Evolutionary conservation across 2,113 vertebrate genomes (phyloP), one percentile per base, ranked within the genome.

Genomic region (Mormyrus iriodes): DNA sequence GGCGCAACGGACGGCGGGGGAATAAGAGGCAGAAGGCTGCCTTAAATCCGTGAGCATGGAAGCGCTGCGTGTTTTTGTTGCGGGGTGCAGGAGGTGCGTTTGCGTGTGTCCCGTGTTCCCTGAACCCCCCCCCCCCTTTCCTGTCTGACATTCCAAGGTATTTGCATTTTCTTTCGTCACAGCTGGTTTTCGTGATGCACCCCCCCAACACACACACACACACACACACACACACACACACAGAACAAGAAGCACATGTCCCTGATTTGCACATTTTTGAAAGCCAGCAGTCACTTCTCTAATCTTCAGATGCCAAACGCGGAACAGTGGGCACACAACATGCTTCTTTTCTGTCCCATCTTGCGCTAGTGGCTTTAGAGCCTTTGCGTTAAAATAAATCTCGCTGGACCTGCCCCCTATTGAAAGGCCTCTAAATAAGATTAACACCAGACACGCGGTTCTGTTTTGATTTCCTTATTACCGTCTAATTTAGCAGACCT

Each of bases 161-260:
- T 88, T 92, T 93, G 92, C 91, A 92, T 93, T 61, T 89, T 35
- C 1, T 53, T 35, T 52, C 44, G 90, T 91, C 92, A 94, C 91
- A 73, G 44, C 39, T 44, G 55, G 42, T n/a, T 48, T 69, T 69
- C n/a, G n/a, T 31, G 39, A 42, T 55, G 49, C 24, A 21, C 73
- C 12, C 12, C 46, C 49, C 73, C n/a, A 3, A 44, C 55, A 3
- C 19, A 4, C 21, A 9, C 93, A 92, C 88, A 83, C 93, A 84
- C 10, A 44, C 55, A 3, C 19, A 4, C 21, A 9, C 10, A 44
- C 55, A 3, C 19, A 4, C 21, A 9, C 93, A 92, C 88, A 83
- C 93, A 84, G 4, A 88, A 90, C 90, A 52, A 69, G 31, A 88
- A 73, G 90, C 91, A 91, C 90, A 89, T 90, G 87, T 86, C 90